phyloP scores from a whole-genome alignment of 1,140 invertebrate species.

The Achatina immaculata region DNA sequence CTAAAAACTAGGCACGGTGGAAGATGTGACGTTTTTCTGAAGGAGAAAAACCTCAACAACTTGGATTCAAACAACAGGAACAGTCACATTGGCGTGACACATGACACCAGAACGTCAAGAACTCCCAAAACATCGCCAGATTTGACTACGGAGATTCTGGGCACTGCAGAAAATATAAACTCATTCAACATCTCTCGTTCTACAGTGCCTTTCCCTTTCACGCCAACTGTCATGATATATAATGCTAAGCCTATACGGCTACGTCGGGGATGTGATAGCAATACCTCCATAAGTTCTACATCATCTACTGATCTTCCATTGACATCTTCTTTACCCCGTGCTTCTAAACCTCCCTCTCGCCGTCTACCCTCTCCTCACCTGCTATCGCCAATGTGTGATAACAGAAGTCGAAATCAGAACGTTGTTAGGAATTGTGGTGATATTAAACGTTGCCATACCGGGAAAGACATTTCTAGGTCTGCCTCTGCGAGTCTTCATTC shows the following conservation, averaged over 20 bases:
- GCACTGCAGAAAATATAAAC: slow-evolving; percentile 16
- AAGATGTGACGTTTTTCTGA: no score
- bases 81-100: no score
- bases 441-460: not conserved
- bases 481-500: not conserved
- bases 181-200: slow-evolving; percentile 3
- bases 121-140: slow-evolving; percentile 15
- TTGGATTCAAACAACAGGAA: no score
- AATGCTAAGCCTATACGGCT: slow-evolving; percentile 35
- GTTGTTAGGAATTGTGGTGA: slow-evolving; percentile 8
- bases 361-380: slow-evolving; percentile 17
- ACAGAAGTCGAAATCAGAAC: not conserved
- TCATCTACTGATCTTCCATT: slow-evolving; percentile 41
- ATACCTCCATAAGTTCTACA: slow-evolving; percentile 44
- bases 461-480: not conserved
- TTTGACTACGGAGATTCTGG: slow-evolving; percentile 30
- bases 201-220: slow-evolving; percentile 46
- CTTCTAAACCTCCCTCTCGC: not conserved
- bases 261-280: slow-evolving; percentile 23
- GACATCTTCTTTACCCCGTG: not conserved
- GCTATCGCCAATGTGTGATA: slow-evolving; percentile 8
- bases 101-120: no score
- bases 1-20: no score
- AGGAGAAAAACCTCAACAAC: no score
- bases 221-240: slow-evolving; percentile 49